These are phyloP conservation scores for Bos taurus DNA, from an alignment of 2,113 vertebrate genomes.

Conservation along the genomic window ARS-UCD2.0 NC_037336.1:29200501-29201000, in stretches of 20 bases:
- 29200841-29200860: neutral
- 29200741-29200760: neutral
- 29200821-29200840: neutral
- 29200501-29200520: neutral
- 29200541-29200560: neutral
- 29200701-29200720: neutral
- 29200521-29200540: neutral
- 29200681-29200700: neutral
- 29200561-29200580: neutral
- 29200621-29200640: neutral
- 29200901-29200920: neutral
- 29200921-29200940: neutral
- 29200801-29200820: neutral
- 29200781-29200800: neutral
- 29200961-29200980: neutral
- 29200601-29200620: neutral
- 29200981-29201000: neutral
- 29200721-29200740: neutral
- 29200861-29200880: neutral
- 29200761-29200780: neutral
- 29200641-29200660: neutral
- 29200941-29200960: neutral
- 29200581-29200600: neutral
- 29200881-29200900: neutral
- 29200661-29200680: neutral